Conservation (phyloP, 2,888 invertebrate species). For the Andrena marginata region DNA sequence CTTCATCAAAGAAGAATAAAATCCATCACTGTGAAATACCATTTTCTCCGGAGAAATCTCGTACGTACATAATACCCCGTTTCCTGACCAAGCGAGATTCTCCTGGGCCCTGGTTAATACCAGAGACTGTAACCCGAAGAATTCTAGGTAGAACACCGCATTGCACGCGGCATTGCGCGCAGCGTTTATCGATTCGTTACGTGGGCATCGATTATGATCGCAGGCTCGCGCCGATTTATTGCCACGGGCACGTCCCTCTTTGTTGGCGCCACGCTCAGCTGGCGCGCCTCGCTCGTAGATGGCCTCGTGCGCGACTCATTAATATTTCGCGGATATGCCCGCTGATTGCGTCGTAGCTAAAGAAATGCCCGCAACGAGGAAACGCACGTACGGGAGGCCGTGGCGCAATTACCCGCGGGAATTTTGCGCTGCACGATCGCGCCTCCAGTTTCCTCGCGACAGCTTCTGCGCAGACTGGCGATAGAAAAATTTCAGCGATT, state of each 20-base stretch:
- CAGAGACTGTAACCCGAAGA: not conserved
- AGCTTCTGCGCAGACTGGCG: not conserved
- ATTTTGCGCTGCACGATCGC: slow-evolving; percentile 18
- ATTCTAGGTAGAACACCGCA: slow-evolving; percentile 43
- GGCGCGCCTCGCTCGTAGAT: slow-evolving; percentile 12
- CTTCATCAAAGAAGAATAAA: too few species aligned
- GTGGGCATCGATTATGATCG: slow-evolving; percentile 74
- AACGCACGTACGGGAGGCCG: not conserved
- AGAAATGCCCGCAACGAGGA: slow-evolving; percentile 45
- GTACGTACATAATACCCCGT: too few species aligned
- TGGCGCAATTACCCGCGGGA: slow-evolving; percentile 37
- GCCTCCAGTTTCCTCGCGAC: not conserved
- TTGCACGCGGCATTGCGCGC: slow-evolving; percentile 33
- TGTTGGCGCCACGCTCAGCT: slow-evolving; percentile 68
- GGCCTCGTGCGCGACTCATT: slow-evolving; percentile 16
- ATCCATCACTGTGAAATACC: too few species aligned
- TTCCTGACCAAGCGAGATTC: too few species aligned
- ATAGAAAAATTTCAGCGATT: slow-evolving; percentile 34
- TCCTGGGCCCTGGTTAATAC: too few species aligned
- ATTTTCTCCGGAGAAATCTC: too few species aligned
- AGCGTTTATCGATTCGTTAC: slow-evolving; percentile 77
- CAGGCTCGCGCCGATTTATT: slow-evolving; percentile 74
- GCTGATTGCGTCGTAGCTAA: slow-evolving; percentile 36
- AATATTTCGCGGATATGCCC: slow-evolving; percentile 46
- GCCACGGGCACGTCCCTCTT: slow-evolving; percentile 65